Conservation (phyloP, 2,113 vertebrate genomes). For the Zapornia atra region DNA sequence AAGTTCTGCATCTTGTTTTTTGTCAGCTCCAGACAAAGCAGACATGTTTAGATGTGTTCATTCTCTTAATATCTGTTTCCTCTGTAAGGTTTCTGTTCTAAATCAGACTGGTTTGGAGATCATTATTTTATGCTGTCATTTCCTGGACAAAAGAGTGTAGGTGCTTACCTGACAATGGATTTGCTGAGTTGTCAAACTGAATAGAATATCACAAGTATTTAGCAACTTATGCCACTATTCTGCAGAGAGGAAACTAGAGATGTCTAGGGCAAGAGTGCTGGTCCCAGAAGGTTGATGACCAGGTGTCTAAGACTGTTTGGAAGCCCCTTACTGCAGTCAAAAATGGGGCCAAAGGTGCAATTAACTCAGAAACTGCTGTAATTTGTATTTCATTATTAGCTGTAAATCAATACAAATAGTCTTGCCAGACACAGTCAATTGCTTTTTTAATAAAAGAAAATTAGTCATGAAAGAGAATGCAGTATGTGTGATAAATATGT, state of each 20-base stretch:
- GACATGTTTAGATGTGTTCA: not conserved
- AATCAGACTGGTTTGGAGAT: not conserved
- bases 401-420: slow-evolving; percentile 59
- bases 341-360: slow-evolving; percentile 54
- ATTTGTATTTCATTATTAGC: slow-evolving; percentile 50
- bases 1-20: not conserved
- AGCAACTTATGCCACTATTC: not conserved
- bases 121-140: not conserved
- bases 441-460: slow-evolving; percentile 54
- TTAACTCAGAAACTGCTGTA: slow-evolving; percentile 46
- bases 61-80: not conserved
- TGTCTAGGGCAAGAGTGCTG: not conserved
- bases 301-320: slow-evolving; percentile 16
- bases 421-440: slow-evolving; percentile 40
- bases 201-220: not conserved
- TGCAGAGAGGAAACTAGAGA: not conserved
- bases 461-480: slow-evolving; percentile 11
- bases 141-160: not conserved
- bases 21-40: not conserved
- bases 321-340: slow-evolving; percentile 29
- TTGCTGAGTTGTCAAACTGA: slow-evolving; percentile 5
- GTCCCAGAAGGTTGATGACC: slow-evolving; percentile 15
- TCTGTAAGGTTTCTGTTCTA: not conserved
- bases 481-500: not conserved
- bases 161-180: not conserved